phyloP scores from a whole-genome alignment of 2,113 vertebrate genomes.

The Gadus macrocephalus region DNA sequence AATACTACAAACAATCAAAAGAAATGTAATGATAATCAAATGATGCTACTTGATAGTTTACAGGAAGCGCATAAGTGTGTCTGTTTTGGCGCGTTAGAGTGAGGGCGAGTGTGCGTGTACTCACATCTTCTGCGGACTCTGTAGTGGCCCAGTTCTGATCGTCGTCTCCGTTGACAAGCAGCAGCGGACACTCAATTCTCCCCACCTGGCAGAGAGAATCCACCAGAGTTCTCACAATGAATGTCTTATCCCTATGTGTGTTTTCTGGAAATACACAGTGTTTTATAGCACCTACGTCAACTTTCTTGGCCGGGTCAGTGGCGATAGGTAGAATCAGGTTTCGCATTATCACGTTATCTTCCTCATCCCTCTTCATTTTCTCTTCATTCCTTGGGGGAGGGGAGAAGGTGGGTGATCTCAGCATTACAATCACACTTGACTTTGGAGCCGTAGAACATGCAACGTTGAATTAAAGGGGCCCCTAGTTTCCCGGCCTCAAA shows the following conservation, averaged over 20 bases:
- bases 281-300: conserved; percentile 50
- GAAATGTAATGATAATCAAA: too few species aligned
- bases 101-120: background rate
- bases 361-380: conserved; percentile 27
- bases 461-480: too few species aligned
- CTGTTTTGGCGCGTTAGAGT: background rate
- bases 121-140: conserved; percentile 62
- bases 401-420: background rate
- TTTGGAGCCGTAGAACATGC: too few species aligned
- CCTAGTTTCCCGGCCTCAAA: too few species aligned
- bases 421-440: too few species aligned
- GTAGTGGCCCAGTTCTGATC: conserved; percentile 63
- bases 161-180: conserved; percentile 64
- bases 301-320: conserved; percentile 10
- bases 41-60: background rate
- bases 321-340: conserved; percentile 27
- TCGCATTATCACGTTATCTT: conserved; percentile 47
- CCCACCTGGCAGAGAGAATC: conserved; percentile 49
- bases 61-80: background rate
- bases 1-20: too few species aligned
- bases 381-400: conserved; percentile 13
- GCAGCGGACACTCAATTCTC: conserved; percentile 63
- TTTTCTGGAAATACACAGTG: background rate
- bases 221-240: background rate
- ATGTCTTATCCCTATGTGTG: background rate